Evolutionary conservation across 2,797 vertebrate species (phyloP), one percentile per base, ranked within the genome.

Genomic region (Ceyx erithaca): DNA sequence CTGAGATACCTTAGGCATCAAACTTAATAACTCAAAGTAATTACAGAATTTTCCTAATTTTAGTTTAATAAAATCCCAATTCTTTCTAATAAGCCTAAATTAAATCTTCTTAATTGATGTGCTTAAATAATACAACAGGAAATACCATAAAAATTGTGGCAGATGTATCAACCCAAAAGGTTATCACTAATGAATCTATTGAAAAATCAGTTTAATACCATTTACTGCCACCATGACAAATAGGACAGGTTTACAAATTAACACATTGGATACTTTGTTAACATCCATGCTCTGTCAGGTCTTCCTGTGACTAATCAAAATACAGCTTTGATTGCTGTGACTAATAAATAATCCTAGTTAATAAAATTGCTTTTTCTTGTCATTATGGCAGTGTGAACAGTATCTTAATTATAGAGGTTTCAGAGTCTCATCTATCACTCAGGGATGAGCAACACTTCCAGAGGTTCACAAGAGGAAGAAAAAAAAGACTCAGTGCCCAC

Each of bases 181-280:
- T 92, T 91, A 91, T 35, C 43, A n/a, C 80, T 95, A 92, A 95
- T 88, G 55, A 97, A 93, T 63, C 77, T 80, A 86, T 35, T 92
- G 88, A 95, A 95, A 92, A 93, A 94, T 69, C 80, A 92, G 80
- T 93, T 97, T 87, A 96, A 72, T 62, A 93, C 72, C 90, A 82
- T 88, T 97, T 96, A 83, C 92, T 87, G 80, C 79, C 40, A 87
- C 63, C 31, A 30, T 76, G 95, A 93, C 84, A 93, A 95, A 90
- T 76, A 64, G 45, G 95, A 94, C 80, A 94, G 80, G 62, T 80
- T 95, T 96, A 92, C 88, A 96, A 95, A 96, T 95, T 93, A 94
- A 71, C 75, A 86, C 72, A 63, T 21, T 13, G 73, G 83, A 57
- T 73, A 61, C 59, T 80, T 90, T 58, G 46, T 80, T 90, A 79